Evolutionary conservation across 2,888 invertebrate genomes (phyloP).

Genomic region (Calliopum simillimum): DNA sequence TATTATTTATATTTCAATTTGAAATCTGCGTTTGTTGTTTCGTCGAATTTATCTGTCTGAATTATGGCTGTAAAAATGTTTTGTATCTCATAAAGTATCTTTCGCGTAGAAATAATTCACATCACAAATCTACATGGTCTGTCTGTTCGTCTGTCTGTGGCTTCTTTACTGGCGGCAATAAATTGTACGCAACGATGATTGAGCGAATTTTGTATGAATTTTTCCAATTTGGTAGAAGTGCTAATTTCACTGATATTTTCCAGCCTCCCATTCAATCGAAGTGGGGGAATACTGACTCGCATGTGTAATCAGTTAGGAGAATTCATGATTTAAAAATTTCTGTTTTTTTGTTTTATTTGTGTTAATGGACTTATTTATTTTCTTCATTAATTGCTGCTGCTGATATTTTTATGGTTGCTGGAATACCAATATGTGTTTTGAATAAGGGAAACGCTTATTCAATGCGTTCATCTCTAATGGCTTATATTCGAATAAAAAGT

Average conservation of each 20-base stretch:
- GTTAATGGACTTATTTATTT: slow-evolving; percentile 8
- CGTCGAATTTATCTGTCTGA: neutral
- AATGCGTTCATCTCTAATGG: no score
- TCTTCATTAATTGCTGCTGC: neutral
- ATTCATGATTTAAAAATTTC: neutral
- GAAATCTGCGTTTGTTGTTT: neutral
- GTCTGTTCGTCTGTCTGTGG: neutral
- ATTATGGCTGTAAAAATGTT: slow-evolving; percentile 8
- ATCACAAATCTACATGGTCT: neutral
- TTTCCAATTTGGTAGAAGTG: neutral
- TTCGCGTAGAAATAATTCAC: slow-evolving; percentile 19
- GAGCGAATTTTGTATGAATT: neutral
- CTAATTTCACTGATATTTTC: neutral
- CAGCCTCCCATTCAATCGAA: neutral
- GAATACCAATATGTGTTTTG: no score
- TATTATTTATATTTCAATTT: slow-evolving; percentile 21
- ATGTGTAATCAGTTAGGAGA: neutral
- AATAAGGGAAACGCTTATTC: no score
- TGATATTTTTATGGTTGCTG: no score
- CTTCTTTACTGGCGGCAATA: neutral
- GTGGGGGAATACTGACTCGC: neutral
- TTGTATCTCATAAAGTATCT: slow-evolving; percentile 20
- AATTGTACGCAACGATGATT: slow-evolving; percentile 12
- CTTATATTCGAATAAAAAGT: no score
- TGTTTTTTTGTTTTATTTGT: neutral